Evolutionary conservation across 1,140 invertebrate species (phyloP), one percentile per base, ranked within the genome.

Genomic region (Lycorma delicatula): DNA sequence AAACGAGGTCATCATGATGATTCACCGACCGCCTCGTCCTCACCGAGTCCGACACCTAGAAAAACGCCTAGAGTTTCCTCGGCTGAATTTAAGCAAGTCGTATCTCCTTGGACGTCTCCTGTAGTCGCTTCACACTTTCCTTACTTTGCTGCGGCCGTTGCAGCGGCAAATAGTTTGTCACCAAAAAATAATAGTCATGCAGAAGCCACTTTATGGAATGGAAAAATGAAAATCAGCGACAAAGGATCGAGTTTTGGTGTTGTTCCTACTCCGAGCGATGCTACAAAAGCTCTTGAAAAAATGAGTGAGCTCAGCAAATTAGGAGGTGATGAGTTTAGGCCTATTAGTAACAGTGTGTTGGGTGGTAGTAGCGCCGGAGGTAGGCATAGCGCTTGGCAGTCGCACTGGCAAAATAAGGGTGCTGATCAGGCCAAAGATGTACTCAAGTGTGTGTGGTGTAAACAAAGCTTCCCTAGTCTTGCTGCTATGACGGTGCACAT

Each of bases 401-500:
- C 89, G 1, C 92, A 95, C 64, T 95, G 92, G 93, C 73, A 94
- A 2, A 94, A 92, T 69, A 93, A 93, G 67, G 91, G 91, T 2
- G 90, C 91, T 6, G 91, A 94, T 64, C 89, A 93, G 61, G 91
- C 89, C 1, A 91, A 92, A 73, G 92, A 95, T 68, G 91, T 96
- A 13, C 80, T 96, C 3, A 94, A 93, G 70, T 96, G 93, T 71
- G 92, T 96, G 3, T 95, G 91, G 90, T 96, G 93, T 71, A 93
- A 94, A 70, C 89, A 93, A 67, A 93, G 90, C 66, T 96, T 95
- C 66, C 85, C 88, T 16, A 89, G 87, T 28, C 70, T 96, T 9
- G 89, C 89, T 1, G 89, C 91, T 41, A 83, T 96, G 75, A 94
- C 91, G 1, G 83, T 87, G 16, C 93, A 96, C 70, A 96, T 96